phyloP scores from a whole-genome alignment of 37 sponge, comb jelly and placozoan genomes.

The Eunapius fragilis region DNA sequence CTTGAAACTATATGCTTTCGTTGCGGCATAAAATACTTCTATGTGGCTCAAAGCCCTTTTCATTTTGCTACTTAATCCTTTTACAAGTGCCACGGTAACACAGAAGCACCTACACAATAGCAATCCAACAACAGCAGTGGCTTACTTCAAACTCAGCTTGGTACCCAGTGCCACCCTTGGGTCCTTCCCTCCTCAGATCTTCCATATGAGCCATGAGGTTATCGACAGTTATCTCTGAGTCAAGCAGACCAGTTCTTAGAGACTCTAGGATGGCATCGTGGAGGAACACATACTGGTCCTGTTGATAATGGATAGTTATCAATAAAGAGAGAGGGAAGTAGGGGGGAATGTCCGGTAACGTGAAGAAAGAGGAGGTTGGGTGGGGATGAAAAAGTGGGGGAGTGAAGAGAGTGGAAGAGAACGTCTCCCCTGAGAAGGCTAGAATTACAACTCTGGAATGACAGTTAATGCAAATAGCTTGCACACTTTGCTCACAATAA shows the following conservation, averaged over 20 bases:
- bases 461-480: too few species aligned
- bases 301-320: background rate
- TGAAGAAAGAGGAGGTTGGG: background rate
- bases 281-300: constrained; percentile 93
- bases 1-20: too few species aligned
- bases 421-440: too few species aligned
- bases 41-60: too few species aligned
- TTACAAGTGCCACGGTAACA: too few species aligned
- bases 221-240: constrained; percentile 67
- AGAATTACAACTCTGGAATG: too few species aligned
- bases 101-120: too few species aligned
- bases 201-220: constrained; percentile 33
- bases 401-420: too few species aligned
- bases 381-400: too few species aligned
- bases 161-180: constrained; percentile 52
- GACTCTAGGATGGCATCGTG: constrained; percentile 95
- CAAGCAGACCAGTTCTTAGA: constrained; percentile 30
- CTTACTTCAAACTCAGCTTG: constrained; percentile 70
- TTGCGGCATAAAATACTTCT: too few species aligned
- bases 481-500: background rate
- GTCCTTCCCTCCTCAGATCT: constrained; percentile 37
- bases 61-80: too few species aligned
- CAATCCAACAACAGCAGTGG: too few species aligned
- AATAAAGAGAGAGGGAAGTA: background rate
- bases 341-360: background rate